phyloP scores from a whole-genome alignment of 1,140 invertebrate genomes.

The Schlechtendalia chinensis region DNA sequence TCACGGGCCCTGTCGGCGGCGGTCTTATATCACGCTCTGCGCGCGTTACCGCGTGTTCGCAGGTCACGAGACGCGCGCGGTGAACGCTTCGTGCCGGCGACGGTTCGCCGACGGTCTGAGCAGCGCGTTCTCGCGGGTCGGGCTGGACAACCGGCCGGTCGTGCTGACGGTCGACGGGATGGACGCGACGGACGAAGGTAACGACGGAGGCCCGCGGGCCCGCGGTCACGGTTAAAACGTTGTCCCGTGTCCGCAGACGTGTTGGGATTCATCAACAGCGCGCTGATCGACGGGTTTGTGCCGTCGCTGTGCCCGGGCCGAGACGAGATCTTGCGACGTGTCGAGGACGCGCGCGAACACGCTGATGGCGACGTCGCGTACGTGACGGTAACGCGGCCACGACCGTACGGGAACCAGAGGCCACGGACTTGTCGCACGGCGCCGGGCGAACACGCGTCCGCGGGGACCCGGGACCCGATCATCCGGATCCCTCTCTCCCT shows the following conservation, averaged over 20 bases:
- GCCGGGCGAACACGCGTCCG: too few species aligned
- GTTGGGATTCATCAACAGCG: constrained; percentile 26
- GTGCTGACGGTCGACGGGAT: constrained; percentile 20
- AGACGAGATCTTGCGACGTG: neutral
- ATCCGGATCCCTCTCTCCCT: too few species aligned
- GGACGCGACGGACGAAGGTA: constrained; percentile 20
- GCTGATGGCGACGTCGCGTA: neutral
- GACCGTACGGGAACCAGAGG: too few species aligned
- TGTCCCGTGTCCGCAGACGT: neutral
- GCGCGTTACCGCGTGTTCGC: too few species aligned
- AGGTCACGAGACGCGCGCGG: constrained; percentile 17
- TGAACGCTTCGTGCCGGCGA: neutral
- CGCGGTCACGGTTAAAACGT: too few species aligned
- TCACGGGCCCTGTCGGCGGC: too few species aligned
- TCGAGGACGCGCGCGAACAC: neutral
- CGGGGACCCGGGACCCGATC: too few species aligned
- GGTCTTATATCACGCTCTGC: too few species aligned
- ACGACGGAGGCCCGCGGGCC: too few species aligned
- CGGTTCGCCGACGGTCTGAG: neutral
- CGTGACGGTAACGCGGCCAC: too few species aligned
- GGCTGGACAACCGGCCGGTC: constrained; percentile 14
- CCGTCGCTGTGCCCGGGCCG: constrained; percentile 10
- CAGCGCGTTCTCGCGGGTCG: constrained; percentile 11
- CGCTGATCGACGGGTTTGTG: constrained; percentile 16
- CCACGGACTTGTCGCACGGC: too few species aligned